Conservation (phyloP, 2,888 invertebrate species). For the Vesta saturnalis region DNA sequence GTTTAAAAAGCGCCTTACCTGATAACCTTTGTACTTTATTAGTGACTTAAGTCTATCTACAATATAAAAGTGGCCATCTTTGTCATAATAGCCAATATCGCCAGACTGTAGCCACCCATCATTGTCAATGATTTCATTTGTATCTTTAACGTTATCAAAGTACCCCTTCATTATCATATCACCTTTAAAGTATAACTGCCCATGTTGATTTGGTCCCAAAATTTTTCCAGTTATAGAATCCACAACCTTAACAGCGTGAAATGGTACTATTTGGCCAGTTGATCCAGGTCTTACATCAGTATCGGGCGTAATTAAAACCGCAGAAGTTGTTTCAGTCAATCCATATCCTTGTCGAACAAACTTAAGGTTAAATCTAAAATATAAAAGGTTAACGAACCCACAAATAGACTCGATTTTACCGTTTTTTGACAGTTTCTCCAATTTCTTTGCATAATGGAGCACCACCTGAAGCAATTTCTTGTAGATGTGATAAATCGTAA, state of each 20-base stretch:
- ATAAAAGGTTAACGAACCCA: neutral
- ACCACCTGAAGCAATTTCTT: slow-evolving; percentile 76
- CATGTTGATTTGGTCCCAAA: slow-evolving; percentile 72
- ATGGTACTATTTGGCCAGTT: slow-evolving; percentile 71
- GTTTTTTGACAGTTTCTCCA: slow-evolving; percentile 48
- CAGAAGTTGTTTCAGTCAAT: slow-evolving; percentile 78
- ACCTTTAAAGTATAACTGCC: slow-evolving; percentile 86
- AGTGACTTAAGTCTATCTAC: slow-evolving; percentile 89
- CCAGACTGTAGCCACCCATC: slow-evolving; percentile 85
- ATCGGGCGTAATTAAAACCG: slow-evolving; percentile 59
- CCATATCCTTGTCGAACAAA: slow-evolving; percentile 78
- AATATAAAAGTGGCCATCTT: slow-evolving; percentile 80
- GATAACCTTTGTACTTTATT: slow-evolving; percentile 89
- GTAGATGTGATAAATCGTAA: slow-evolving; percentile 75
- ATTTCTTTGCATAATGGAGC: slow-evolving; percentile 78
- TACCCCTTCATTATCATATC: slow-evolving; percentile 72
- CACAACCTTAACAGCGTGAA: slow-evolving; percentile 70
- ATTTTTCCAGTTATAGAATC: slow-evolving; percentile 70
- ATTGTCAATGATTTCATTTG: slow-evolving; percentile 69
- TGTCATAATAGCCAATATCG: slow-evolving; percentile 85
- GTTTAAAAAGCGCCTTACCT: slow-evolving; percentile 63
- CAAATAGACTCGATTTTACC: slow-evolving; percentile 19
- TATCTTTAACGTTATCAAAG: slow-evolving; percentile 73
- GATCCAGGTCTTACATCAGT: slow-evolving; percentile 66
- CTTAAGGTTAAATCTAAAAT: slow-evolving; percentile 61